phyloP scores from a whole-genome alignment of 2,113 vertebrate genomes.

The Larimichthys crocea region DNA sequence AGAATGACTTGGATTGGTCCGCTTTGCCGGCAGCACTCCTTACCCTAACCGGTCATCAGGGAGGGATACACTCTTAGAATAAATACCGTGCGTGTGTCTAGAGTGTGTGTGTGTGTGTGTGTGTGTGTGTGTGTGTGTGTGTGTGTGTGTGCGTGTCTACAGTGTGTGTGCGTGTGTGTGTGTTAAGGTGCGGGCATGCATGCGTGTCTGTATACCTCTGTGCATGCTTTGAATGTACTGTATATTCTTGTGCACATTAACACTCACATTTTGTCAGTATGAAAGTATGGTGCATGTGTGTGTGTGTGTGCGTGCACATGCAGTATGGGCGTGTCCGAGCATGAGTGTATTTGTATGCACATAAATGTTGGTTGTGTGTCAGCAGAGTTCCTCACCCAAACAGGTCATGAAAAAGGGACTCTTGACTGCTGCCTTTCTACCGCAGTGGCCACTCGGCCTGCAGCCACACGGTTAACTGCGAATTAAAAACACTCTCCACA shows the following conservation, averaged over 20 bases:
- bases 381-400: constrained; percentile 73
- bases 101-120: neutral
- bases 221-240: constrained; percentile 13
- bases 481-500: constrained; percentile 75
- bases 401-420: constrained; percentile 75
- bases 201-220: constrained; percentile 35
- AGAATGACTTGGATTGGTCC: constrained; percentile 77
- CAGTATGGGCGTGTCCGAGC: constrained; percentile 55
- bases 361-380: constrained; percentile 68
- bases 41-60: constrained; percentile 75
- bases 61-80: constrained; percentile 78
- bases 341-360: constrained; percentile 51
- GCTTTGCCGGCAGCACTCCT: constrained; percentile 71
- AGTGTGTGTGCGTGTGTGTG: constrained; percentile 1
- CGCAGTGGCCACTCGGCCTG: constrained; percentile 67
- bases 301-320: neutral
- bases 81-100: constrained; percentile 61
- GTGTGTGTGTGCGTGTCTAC: neutral
- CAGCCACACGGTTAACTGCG: constrained; percentile 68
- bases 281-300: neutral
- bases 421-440: constrained; percentile 70
- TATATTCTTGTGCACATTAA: constrained; percentile 18
- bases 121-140: constrained; percentile 16
- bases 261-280: constrained; percentile 3
- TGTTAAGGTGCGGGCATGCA: neutral